Conservation (phyloP, 1,140 invertebrate genomes). For the Zaprionus vittiger region DNA sequence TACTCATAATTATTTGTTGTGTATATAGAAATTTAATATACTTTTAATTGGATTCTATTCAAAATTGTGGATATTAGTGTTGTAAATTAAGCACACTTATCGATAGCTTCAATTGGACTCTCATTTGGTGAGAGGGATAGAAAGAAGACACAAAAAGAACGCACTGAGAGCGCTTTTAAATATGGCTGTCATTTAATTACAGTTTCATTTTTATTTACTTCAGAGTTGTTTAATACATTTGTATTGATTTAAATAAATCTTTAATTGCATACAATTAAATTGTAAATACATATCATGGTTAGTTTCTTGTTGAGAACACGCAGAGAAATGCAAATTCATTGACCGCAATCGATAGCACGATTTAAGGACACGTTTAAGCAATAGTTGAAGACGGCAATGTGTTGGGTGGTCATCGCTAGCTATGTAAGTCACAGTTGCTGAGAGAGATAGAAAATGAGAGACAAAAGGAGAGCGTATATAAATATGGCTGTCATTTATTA, state of each 20-base stretch:
- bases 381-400: too few species aligned
- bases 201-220: neutral
- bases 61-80: conserved; percentile 21
- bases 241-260: neutral
- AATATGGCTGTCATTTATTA: neutral
- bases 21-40: conserved; percentile 23
- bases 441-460: neutral
- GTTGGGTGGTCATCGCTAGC: neutral
- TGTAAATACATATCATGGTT: neutral
- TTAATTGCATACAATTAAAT: neutral
- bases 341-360: neutral
- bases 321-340: neutral
- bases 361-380: neutral
- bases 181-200: neutral
- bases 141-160: too few species aligned
- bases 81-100: neutral
- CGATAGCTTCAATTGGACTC: neutral
- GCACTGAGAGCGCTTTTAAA: neutral
- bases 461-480: neutral
- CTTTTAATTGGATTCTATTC: conserved; percentile 21
- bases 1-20: conserved; percentile 2
- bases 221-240: neutral
- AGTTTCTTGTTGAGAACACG: neutral
- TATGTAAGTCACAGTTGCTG: neutral
- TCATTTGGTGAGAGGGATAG: neutral